Base-by-base conservation (phyloP, 2,888 invertebrate genomes). In the Bhutanitis thaidina region DNA sequence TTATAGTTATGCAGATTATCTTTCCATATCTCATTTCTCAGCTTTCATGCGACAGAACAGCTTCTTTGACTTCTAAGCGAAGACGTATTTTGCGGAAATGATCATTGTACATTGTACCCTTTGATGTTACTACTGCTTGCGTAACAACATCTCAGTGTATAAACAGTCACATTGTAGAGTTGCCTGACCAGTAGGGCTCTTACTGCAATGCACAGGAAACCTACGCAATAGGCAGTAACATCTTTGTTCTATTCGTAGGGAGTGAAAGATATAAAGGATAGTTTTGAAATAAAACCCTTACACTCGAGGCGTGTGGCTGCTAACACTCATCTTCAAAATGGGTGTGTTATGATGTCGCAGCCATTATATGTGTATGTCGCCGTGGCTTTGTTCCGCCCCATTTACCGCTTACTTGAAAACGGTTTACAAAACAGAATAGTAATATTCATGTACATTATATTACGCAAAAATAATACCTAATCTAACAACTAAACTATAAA, bases 171-270 rank as follows among this genome's bases (percentile, higher is more conserved):
- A 54, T 52, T 54, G 55, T 53, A 58, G 56, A 60, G 59, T 57
- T 34, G 62, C 55, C 53, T 57, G 60, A 63, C 63, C 59, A 58
- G 63, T 62, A 49, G 44, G 50, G 55, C 54, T 56, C 53, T 57
- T 55, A 56, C 52, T 13, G 27, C 27, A 1, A 27, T 27, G 27
- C 8, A 27, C 8, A 27, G 8, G 1, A 3, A 7, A 51, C 64
- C 64, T 62, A 64, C 63, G 61, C 63, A 55, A 53, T 50, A 48
- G 40, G 53, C 52, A 56, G 53, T 55, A 57, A 52, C 52, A 57
- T 55, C 52, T 55, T 52, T 53, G 48, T 55, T 48, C 41, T 51
- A 54, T 54, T 54, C 47, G 38, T 53, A 55, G 41, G 53, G 50
- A 45, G 51, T 49, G 34, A 12, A 50, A 36, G 47, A 49, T 41